Base-by-base conservation (phyloP, 2,113 vertebrate species). In the Phrynosoma blainvillii region DNA sequence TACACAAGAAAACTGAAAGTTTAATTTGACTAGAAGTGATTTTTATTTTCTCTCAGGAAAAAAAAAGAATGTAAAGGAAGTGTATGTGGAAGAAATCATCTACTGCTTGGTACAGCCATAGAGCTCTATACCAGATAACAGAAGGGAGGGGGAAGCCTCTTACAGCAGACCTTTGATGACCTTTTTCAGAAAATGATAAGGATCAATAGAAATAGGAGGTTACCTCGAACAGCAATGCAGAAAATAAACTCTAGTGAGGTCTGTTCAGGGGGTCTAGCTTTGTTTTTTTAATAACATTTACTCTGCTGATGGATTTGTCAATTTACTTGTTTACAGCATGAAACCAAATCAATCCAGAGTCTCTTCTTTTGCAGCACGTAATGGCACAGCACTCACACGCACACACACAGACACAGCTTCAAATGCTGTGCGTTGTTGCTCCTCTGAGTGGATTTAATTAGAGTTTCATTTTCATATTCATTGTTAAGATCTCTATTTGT, bases 291-390 rank as follows among this genome's bases (percentile, higher is more conserved):
- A 68, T 71, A 71, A 78, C 59, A 21, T 87, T 94, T 93, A 59
- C 87, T 94, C 92, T 86, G 83, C 89, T 84, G 79, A 86, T 90
- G 84, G 86, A 85, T 93, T 90, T 92, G 92, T 95, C 87, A 89
- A 89, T 93, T 93, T 93, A 62, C 78, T 93, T 93, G 88, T 93
- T 95, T 94, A 91, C 79, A 82, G 42, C 84, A 87, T 70, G 86
- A 94, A 89, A 87, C 79, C 91, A 94, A 96, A 95, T 94, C 93
- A 94, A 88, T 93, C 73, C 7, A n/a, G 91, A 95, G 88, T 83
- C 54, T 92, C 88, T 76, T 74, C 40, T 20, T 90, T 88, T 88
- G 79, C 18, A 25, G 52, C 90, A 88, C 0, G 0, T 92, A 93
- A 87, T 79, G 85, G 89, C 74, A 84, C 75, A 84, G 65, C 71